Evolutionary conservation across 2,797 vertebrate genomes (phyloP), one percentile per base, ranked within the genome.

Genomic region (Syndactyla subalaris): DNA sequence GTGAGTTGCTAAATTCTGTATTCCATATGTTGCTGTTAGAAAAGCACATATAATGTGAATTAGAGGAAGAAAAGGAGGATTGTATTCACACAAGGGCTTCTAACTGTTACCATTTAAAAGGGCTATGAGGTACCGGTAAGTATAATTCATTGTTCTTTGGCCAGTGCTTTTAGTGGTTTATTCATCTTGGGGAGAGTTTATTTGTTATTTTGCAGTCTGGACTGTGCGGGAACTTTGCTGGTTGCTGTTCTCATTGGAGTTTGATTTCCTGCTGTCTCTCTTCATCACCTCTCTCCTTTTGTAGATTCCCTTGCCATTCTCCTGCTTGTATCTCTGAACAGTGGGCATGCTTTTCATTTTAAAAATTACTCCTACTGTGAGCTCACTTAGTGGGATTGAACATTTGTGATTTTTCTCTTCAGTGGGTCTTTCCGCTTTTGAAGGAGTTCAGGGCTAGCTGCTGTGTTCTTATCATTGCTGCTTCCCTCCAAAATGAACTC

Each of bases 361-460:
- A 91, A 84, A 93, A 96, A 92, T 87, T 96, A 87, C 76, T 96
- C 96, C 95, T 96, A 80, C 88, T 85, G 91, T 78, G 93, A 95
- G 87, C 82, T 97, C 85, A 91, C 95, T 97, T 94, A 96, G 94
- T 24, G 0, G 58, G 38, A 88, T 78, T 61, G 52, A 77, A 94
- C 80, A 78, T 75, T 75, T 1, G 3, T 63, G 84, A 83, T 95
- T 96, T 97, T 93, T 89, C 93, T 86, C 89, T 95, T 96, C 94
- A 89, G 82, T 29, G 10, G 70, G 85, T 80, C 75, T 89, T 94
- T 88, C 30, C 2, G 2, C 63, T 95, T 95, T 92, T 68, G 87
- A 93, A 95, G 91, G 58, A 61, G 58, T 88, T 94, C 86, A 67
- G 20, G 68, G 46, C 73, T 92, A 94, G 84, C 82, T 74, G 72